Base-by-base conservation (phyloP, 2,797 vertebrate genomes). In the Balearica regulorum region DNA sequence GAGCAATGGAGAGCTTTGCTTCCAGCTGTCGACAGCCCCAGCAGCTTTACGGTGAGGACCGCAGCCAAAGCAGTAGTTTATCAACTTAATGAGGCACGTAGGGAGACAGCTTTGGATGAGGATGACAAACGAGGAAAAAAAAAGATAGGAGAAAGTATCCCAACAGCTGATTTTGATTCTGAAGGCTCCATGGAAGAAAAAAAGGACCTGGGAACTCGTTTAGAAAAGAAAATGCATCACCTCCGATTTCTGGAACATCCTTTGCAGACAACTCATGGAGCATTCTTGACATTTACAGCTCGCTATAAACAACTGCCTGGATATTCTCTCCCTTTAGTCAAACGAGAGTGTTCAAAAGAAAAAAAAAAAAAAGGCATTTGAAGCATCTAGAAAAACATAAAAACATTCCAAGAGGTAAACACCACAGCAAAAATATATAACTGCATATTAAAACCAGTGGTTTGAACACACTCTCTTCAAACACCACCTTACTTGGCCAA, bases 241-340 rank as follows among this genome's bases (percentile, higher is more conserved):
- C 77, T 94, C 86, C 3, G 2, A 58, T 62, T 77, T 57, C 66
- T 90, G 92, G 92, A 89, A 87, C 33, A 21, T 72, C 82, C 53
- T 86, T 26, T 78, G 68, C 53, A 87, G 80, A 31, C n/a, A 90
- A 31, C n/a, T 93, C 83, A 44, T 20, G 82, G 82, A 95, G 57
- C 61, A 49, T 92, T 93, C 91, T 33, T 96, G 78, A 87, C 82
- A 91, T 92, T 96, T 85, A 71, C 60, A 95, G 87, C 75, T 87
- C 2, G 0, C 89, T 80, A 48, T 61, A 64, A 96, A 89, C 87
- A 92, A 75, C 49, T 55, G 84, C 87, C 93, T 87, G 82, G 64
- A 53, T 65, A 64, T 43, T 85, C 60, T 82, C 92, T 55, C 51
- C 84, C 71, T 3, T 3, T 53, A 85, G 70, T 37, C 80, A 87